Percentiles rank a stretch among this genome's conserved stretches.
These are phyloP conservation scores for Platycnemis pennipes DNA, from an alignment of 2,888 invertebrate genomes.

Conservation along the genomic window DNA sequence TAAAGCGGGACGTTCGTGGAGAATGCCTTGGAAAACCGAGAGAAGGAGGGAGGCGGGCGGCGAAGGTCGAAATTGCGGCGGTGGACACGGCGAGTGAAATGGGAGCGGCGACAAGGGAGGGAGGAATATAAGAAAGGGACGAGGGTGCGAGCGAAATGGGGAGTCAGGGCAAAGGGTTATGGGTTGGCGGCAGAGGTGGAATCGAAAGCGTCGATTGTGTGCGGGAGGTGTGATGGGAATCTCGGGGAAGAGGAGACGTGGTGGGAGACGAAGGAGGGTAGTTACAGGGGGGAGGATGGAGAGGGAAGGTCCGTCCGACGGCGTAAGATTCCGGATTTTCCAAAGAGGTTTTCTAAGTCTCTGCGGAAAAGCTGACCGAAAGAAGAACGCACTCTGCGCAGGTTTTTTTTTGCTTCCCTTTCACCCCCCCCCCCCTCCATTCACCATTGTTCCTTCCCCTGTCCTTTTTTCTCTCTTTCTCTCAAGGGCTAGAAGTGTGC, in stretches of 20 bases:
- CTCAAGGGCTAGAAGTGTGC: not conserved
- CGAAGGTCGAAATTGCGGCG: not conserved
- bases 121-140: not conserved
- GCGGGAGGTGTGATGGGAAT: conserved; percentile 17
- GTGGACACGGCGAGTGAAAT: not conserved
- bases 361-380: not conserved
- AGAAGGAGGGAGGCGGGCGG: not conserved
- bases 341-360: conserved; percentile 37
- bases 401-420: not conserved
- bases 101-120: not conserved
- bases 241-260: not conserved
- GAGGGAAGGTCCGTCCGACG: not conserved
- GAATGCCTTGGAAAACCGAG: not conserved
- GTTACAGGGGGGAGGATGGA: not conserved
- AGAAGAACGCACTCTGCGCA: not conserved
- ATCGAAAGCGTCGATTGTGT: conserved; percentile 13
- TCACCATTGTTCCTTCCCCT: not conserved
- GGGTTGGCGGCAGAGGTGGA: not conserved
- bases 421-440: not conserved
- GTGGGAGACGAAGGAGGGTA: not conserved
- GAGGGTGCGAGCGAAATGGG: not conserved
- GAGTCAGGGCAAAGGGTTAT: not conserved
- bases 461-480: not conserved
- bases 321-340: not conserved
- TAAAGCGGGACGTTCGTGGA: not conserved